Percentiles rank a stretch among this genome's conserved stretches.
Conservation (phyloP, 2,797 vertebrate genomes). For the Cuniculus paca region DNA sequence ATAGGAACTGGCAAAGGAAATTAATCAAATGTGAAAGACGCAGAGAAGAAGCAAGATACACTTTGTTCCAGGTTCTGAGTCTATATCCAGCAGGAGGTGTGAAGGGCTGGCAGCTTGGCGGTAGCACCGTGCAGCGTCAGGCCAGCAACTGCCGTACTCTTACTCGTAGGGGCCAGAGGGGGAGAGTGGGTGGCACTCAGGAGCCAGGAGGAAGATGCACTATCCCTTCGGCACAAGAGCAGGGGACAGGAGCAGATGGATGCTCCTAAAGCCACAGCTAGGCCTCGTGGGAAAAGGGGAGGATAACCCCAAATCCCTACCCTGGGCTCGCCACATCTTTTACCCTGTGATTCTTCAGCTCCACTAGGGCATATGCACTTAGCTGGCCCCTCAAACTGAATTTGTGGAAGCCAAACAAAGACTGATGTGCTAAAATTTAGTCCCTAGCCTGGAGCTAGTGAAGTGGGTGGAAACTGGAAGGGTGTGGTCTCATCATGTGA, state of each 20-base stretch:
- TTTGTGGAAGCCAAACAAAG: not conserved
- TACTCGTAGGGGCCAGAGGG: not conserved
- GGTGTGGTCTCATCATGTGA: not conserved
- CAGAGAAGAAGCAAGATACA: slow-evolving; percentile 57
- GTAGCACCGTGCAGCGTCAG: not conserved
- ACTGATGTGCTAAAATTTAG: not conserved
- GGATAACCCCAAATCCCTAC: not conserved
- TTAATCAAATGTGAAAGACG: slow-evolving; percentile 70
- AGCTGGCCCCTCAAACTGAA: not conserved
- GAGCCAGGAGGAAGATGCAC: not conserved
- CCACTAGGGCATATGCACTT: not conserved
- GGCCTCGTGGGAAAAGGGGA: not conserved
- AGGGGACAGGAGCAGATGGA: not conserved
- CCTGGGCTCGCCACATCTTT: not conserved
- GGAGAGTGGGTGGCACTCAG: slow-evolving; percentile 46
- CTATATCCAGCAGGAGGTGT: slow-evolving; percentile 70
- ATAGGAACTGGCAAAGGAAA: slow-evolving; percentile 67
- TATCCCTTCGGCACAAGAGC: not conserved
- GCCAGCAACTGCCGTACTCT: slow-evolving; percentile 60
- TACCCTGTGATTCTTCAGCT: not conserved
- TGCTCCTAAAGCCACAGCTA: not conserved
- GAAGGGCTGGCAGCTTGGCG: slow-evolving; percentile 70
- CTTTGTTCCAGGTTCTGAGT: slow-evolving; percentile 80
- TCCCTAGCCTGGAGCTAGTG: not conserved
- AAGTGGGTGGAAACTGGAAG: not conserved